Base-by-base conservation (phyloP, 2,888 invertebrate genomes). In the Ischnura elegans region DNA sequence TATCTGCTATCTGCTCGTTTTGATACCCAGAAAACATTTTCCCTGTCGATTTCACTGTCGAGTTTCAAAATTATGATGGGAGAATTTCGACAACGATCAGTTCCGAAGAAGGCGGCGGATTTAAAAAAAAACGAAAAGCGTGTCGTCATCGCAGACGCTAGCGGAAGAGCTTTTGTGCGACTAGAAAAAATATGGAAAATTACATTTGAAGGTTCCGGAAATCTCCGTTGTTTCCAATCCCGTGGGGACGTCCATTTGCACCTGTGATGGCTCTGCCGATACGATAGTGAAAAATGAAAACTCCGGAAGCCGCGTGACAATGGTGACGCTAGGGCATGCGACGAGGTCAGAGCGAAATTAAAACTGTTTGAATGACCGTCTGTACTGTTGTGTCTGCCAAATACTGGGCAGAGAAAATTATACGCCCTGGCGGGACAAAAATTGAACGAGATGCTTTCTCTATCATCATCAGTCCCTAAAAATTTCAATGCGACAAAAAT, bases 51-150 rank as follows among this genome's bases (percentile, higher is more conserved):
- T n/a, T n/a, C n/a, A n/a, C n/a, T n/a, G n/a, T n/a, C n/a, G n/a
- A n/a, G n/a, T n/a, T n/a, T n/a, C n/a, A n/a, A n/a, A 76, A 76
- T 76, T 76, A 76, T 76, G 36, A 76, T 29, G 76, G 25, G 76
- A 76, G 76, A 36, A 36, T 36, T 76, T 76, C 36, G 76, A 76
- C 76, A 76, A 36, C 16, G 76, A 36, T 36, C 25, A 36, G 29
- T 36, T 76, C 76, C 76, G 76, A 36, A 76, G 0, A 36, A 36
- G 0, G 76, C n/a, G n/a, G 76, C 25, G 21, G 29, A 76, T 10
- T 29, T 36, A 0, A 36, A 0, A 51, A 6, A 51, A 6, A 51
- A 36, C 2, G 29, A 76, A 36, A 36, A 76, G 3, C 0, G 76
- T 76, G 29, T 76, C 76, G 76, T 36, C 76, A 76, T 25, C 29